phyloP scores from a whole-genome alignment of 2,888 invertebrate genomes.

The Danaus chrysippus region DNA sequence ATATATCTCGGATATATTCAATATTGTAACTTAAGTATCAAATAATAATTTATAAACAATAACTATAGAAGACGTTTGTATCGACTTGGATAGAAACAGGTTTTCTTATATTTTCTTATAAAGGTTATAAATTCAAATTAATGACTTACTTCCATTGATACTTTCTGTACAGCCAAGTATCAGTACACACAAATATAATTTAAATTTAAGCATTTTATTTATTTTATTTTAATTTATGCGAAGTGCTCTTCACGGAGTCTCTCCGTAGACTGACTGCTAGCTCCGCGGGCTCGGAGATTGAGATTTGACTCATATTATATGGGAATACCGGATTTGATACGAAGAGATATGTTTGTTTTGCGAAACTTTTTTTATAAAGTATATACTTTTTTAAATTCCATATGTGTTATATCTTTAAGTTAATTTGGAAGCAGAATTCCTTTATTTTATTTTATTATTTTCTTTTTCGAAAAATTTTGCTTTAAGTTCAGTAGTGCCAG shows the following conservation, averaged over 20 bases:
- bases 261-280: background rate
- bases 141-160: slow-evolving; percentile 4
- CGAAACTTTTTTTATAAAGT: too few species aligned
- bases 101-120: background rate
- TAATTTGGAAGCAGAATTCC: too few species aligned
- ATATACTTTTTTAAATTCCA: too few species aligned
- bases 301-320: background rate
- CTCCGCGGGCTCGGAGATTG: background rate
- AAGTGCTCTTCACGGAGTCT: background rate
- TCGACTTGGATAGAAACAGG: background rate
- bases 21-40: too few species aligned
- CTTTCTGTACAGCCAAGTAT: background rate
- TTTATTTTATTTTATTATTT: too few species aligned
- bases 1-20: too few species aligned
- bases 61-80: background rate
- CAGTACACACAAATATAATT: background rate
- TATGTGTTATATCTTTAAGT: too few species aligned
- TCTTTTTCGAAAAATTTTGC: too few species aligned
- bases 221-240: background rate
- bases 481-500: too few species aligned
- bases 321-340: background rate
- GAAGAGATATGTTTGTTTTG: too few species aligned
- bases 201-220: background rate
- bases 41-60: too few species aligned
- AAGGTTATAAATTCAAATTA: background rate